These are phyloP conservation scores for Pollenia amentaria DNA, from an alignment of 2,888 invertebrate species.

Conservation along the genomic window DNA sequence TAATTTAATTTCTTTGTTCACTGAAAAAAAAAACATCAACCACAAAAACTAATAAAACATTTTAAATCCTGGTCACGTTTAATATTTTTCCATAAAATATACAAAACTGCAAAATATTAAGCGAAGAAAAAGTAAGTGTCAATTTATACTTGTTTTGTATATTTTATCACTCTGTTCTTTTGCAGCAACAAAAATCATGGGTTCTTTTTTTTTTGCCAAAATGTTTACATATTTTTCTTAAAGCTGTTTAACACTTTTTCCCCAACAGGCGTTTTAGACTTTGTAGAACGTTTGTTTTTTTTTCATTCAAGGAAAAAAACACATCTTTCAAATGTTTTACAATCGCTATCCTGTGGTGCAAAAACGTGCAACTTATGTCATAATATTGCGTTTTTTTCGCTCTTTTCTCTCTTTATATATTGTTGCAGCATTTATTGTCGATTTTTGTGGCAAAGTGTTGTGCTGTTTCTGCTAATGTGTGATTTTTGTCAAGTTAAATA, in stretches of 20 bases:
- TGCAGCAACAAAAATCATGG: constrained; percentile 46
- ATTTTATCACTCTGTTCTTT: constrained; percentile 60
- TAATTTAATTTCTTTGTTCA: not conserved
- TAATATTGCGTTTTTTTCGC: constrained; percentile 74
- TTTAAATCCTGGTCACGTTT: constrained; percentile 72
- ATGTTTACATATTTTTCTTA: not conserved
- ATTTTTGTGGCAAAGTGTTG: constrained; percentile 63
- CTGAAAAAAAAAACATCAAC: not conserved
- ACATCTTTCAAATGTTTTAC: constrained; percentile 74
- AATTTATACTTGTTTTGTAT: constrained; percentile 72
- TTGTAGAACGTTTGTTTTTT: constrained; percentile 40
- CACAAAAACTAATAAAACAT: constrained; percentile 55
- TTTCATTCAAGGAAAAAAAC: constrained; percentile 19
- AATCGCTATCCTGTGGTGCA: constrained; percentile 72
- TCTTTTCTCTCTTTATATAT: constrained; percentile 20
- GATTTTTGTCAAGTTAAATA: constrained; percentile 75
- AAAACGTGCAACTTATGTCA: constrained; percentile 77
- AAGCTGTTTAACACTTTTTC: constrained; percentile 66
- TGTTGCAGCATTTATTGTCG: constrained; percentile 35
- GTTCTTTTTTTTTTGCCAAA: constrained; percentile 8
- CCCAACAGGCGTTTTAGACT: constrained; percentile 43
- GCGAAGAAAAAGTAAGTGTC: constrained; percentile 62
- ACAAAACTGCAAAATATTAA: constrained; percentile 18
- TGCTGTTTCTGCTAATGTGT: constrained; percentile 74
- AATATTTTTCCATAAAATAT: constrained; percentile 57